phyloP scores from a whole-genome alignment of 2,888 invertebrate species.

The Caenorhabditis parvicauda region DNA sequence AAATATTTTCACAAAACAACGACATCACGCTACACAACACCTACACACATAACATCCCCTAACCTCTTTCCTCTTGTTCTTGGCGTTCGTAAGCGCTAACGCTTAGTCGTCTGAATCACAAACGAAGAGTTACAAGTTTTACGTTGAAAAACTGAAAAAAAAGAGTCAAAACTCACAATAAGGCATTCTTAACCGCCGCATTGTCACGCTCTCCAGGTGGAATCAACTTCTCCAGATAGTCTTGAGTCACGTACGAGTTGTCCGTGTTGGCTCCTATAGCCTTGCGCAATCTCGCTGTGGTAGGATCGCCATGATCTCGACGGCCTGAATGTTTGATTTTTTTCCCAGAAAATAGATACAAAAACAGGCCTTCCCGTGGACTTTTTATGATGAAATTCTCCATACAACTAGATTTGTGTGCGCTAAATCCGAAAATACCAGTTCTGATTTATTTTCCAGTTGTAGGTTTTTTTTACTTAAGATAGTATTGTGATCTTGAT shows the following conservation, averaged over 20 bases:
- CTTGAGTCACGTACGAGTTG: constrained; percentile 26
- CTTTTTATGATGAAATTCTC: not conserved
- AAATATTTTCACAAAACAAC: no score
- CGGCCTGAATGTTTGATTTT: constrained; percentile 6
- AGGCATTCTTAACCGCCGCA: constrained; percentile 10
- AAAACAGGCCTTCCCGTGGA: not conserved
- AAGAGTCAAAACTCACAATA: constrained; percentile 19
- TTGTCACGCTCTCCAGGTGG: constrained; percentile 5
- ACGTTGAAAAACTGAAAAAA: not conserved
- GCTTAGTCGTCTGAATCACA: no score
- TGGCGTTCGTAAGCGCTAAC: no score
- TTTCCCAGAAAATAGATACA: not conserved
- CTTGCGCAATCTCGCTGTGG: constrained; percentile 26
- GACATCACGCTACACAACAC: no score
- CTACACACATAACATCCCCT: no score
- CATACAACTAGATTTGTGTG: no score
- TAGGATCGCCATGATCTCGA: constrained; percentile 15
- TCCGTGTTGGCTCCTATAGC: constrained; percentile 39
- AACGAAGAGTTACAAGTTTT: no score
- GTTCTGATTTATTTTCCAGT: no score
- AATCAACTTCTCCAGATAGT: constrained; percentile 34
- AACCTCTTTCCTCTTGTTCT: no score
- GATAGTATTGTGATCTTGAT: no score
- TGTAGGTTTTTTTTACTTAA: no score
- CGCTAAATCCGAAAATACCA: no score